phyloP scores from a whole-genome alignment of 1,140 invertebrate genomes.

The Goniozus legneri region DNA sequence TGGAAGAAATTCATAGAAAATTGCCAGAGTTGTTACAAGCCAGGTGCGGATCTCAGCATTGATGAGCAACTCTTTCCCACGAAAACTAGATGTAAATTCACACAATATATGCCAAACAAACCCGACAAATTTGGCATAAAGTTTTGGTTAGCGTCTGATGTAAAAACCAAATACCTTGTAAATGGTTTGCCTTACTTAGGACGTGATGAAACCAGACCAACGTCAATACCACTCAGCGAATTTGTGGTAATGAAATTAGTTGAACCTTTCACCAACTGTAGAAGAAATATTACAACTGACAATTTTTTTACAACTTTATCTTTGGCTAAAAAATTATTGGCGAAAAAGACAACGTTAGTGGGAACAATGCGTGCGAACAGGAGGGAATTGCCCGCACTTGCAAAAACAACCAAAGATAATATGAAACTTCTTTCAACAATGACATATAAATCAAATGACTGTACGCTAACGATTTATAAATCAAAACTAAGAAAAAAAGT shows the following conservation, averaged over 20 bases:
- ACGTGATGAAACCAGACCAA: neutral
- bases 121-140: neutral
- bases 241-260: conserved; percentile 23
- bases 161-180: neutral
- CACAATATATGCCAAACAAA: too few species aligned
- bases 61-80: neutral
- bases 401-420: conserved; percentile 3
- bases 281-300: conserved; percentile 7
- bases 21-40: neutral
- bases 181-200: conserved; percentile 3
- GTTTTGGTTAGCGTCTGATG: neutral
- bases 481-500: too few species aligned
- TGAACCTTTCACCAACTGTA: conserved; percentile 2
- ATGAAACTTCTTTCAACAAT: conserved; percentile 5
- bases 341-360: conserved; percentile 12
- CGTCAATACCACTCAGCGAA: conserved; percentile 17
- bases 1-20: neutral
- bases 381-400: conserved; percentile 16
- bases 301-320: conserved; percentile 2
- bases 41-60: neutral
- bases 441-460: conserved; percentile 4
- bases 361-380: conserved; percentile 11
- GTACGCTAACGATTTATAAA: conserved; percentile 8
- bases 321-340: neutral
- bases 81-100: neutral